A percentile compares a stretch with the other conserved stretches of the same genome.
phyloP scores from a whole-genome alignment of 2,113 vertebrate genomes.

The Macquaria ambigua region DNA sequence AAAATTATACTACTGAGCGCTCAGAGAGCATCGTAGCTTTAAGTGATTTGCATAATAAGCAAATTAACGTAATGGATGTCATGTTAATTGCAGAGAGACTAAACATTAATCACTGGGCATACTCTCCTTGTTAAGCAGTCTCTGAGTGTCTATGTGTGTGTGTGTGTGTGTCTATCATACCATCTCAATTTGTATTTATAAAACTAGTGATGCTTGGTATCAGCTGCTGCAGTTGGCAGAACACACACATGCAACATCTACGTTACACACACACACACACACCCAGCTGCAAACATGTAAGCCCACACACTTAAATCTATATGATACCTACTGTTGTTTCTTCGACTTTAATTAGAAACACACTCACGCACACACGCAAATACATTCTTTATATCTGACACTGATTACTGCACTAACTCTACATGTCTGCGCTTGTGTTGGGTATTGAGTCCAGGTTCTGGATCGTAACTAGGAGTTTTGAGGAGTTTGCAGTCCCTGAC shows the following conservation, averaged over 20 bases:
- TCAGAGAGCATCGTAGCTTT: constrained; percentile 9
- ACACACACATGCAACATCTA: not conserved
- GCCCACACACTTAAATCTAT: not conserved
- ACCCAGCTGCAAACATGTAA: not conserved
- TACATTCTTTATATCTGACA: not conserved
- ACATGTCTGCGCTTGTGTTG: not conserved
- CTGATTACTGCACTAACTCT: not conserved
- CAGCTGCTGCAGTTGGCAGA: not conserved
- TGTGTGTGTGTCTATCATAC: constrained; percentile 12
- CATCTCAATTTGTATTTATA: constrained; percentile 16
- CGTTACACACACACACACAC: not conserved
- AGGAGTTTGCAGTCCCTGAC: not conserved
- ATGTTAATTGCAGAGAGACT: constrained; percentile 55
- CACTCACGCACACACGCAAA: not conserved
- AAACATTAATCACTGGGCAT: constrained; percentile 57
- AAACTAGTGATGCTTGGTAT: constrained; percentile 1
- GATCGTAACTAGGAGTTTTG: not conserved
- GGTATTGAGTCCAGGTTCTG: not conserved
- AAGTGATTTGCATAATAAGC: constrained; percentile 59
- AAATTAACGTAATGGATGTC: constrained; percentile 57
- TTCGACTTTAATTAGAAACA: not conserved
- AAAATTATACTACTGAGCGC: constrained; percentile 19
- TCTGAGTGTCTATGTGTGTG: not conserved
- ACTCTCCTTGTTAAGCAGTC: constrained; percentile 32
- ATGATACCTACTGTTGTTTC: not conserved